A percentile compares a stretch with the other conserved stretches of the same genome.
Evolutionary conservation across 2,113 vertebrate species (phyloP).

Genomic region (Arizona elegans): DNA sequence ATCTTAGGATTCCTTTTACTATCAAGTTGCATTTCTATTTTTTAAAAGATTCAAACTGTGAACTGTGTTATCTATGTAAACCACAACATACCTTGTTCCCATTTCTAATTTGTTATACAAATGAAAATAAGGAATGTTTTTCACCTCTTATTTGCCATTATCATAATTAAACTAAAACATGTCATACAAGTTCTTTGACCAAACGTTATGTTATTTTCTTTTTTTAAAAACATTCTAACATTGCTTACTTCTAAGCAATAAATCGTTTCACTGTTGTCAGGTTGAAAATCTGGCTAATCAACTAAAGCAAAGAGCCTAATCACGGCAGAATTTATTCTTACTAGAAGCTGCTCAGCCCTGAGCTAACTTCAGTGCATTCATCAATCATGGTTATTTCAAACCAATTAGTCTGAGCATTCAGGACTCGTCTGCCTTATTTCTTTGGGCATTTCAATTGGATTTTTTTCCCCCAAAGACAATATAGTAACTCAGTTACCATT

Average conservation of each 20-base stretch:
- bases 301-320: not conserved
- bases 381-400: not conserved
- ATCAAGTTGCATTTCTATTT: not conserved
- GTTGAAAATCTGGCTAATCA: not conserved
- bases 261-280: not conserved
- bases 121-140: not conserved
- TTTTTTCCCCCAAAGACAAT: not conserved
- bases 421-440: not conserved
- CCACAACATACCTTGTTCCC: not conserved
- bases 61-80: not conserved
- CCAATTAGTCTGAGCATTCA: not conserved
- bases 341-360: not conserved
- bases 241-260: not conserved
- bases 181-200: not conserved
- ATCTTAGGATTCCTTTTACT: not conserved
- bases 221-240: not conserved
- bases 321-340: not conserved
- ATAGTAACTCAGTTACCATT: not conserved
- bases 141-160: not conserved
- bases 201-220: not conserved
- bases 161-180: not conserved
- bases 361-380: not conserved
- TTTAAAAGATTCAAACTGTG: not conserved
- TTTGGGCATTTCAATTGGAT: not conserved
- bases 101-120: not conserved